These are phyloP conservation scores for Chionoecetes opilio DNA, from an alignment of 1,140 invertebrate genomes.

Conservation along the genomic window DNA sequence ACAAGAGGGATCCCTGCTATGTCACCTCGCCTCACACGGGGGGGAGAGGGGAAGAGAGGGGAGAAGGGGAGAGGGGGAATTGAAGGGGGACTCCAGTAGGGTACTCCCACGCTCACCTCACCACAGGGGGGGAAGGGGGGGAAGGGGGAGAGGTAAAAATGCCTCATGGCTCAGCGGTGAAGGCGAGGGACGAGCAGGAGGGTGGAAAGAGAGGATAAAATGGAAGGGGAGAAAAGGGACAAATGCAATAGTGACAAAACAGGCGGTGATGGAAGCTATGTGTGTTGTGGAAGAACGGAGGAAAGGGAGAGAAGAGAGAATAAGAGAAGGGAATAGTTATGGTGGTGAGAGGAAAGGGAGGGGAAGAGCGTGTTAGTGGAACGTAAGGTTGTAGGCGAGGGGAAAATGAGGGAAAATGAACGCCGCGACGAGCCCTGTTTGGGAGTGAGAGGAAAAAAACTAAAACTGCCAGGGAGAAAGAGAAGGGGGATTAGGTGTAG, in stretches of 20 bases:
- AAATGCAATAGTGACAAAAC: neutral
- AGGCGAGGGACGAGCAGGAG: neutral
- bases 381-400: neutral
- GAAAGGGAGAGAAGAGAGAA: neutral
- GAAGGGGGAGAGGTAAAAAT: neutral
- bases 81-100: neutral
- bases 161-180: neutral
- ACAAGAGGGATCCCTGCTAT: neutral
- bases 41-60: neutral
- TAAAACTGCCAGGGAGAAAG: neutral
- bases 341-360: neutral
- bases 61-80: neutral
- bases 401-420: slow-evolving; percentile 3
- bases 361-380: neutral
- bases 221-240: too few relatives aligned
- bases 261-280: neutral
- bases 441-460: neutral
- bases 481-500: neutral
- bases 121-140: too few relatives aligned
- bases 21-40: neutral
- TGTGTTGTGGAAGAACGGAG: neutral
- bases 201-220: neutral
- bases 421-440: neutral
- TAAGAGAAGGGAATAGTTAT: neutral
- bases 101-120: slow-evolving; percentile 18